Evolutionary conservation across 2,888 invertebrate genomes (phyloP).

Genomic region (Tanytarsus gracilentus): DNA sequence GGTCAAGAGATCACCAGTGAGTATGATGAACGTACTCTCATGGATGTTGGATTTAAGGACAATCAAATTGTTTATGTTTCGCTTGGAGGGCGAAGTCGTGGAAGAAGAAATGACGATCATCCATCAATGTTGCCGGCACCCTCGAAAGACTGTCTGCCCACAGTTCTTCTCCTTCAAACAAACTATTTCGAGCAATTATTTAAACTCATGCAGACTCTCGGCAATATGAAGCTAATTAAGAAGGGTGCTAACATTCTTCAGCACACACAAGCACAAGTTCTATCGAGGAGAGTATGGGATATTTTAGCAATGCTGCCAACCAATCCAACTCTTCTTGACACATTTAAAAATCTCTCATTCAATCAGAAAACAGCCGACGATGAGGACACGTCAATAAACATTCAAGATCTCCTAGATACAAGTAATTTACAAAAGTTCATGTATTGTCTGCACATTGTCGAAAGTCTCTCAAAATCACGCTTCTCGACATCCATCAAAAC

Average conservation of each 20-base stretch:
- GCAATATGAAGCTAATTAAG: slow-evolving; percentile 71
- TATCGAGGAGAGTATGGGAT: slow-evolving; percentile 91
- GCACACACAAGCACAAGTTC: slow-evolving; percentile 41
- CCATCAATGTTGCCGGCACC: slow-evolving; percentile 81
- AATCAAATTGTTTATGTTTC: slow-evolving; percentile 89
- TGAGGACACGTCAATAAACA: slow-evolving; percentile 14
- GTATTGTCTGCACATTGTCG: slow-evolving; percentile 89
- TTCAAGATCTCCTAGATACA: slow-evolving; percentile 73
- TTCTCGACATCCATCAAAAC: slow-evolving; percentile 33
- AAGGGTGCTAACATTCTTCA: slow-evolving; percentile 49
- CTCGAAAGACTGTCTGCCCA: slow-evolving; percentile 76
- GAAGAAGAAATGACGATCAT: slow-evolving; percentile 53
- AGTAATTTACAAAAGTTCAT: slow-evolving; percentile 87
- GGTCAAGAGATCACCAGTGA: slow-evolving; percentile 90
- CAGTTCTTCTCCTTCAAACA: slow-evolving; percentile 71
- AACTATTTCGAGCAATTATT: slow-evolving; percentile 87
- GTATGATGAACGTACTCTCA: slow-evolving; percentile 81
- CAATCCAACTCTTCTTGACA: slow-evolving; percentile 73
- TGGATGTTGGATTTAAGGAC: slow-evolving; percentile 90
- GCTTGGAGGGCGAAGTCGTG: slow-evolving; percentile 59
- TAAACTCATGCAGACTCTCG: slow-evolving; percentile 80
- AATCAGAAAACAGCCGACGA: slow-evolving; percentile 15
- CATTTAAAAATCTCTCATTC: slow-evolving; percentile 56
- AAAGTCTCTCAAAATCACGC: slow-evolving; percentile 51
- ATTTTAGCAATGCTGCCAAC: slow-evolving; percentile 85